phyloP scores from a whole-genome alignment of 2,888 invertebrate species.

The Drosophila anomelani region DNA sequence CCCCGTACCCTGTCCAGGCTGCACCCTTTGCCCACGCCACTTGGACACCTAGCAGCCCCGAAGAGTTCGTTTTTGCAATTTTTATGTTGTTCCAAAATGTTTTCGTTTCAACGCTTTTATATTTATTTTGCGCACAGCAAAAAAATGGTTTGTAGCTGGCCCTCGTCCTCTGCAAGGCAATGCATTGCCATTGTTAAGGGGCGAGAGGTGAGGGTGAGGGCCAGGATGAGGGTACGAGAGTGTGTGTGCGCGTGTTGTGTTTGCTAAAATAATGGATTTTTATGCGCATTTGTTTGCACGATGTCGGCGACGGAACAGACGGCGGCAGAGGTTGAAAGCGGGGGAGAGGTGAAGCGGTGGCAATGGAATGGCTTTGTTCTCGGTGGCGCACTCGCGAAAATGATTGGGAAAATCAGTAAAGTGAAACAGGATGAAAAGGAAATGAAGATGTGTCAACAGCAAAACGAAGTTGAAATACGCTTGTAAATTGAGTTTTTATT shows the following conservation, averaged over 20 bases:
- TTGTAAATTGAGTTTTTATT: not conserved
- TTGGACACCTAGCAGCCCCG: conserved; percentile 2
- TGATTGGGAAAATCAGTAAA: conserved; percentile 57
- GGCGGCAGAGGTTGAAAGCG: conserved; percentile 15
- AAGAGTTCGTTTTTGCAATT: conserved; percentile 60
- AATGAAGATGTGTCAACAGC: not conserved
- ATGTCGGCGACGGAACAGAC: conserved; percentile 38
- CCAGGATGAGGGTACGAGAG: not conserved
- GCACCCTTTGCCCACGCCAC: conserved; percentile 9
- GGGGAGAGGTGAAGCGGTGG: not conserved
- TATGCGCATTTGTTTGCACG: conserved; percentile 67
- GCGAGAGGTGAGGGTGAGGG: not conserved
- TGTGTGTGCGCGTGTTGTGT: conserved; percentile 49
- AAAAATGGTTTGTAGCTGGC: conserved; percentile 46
- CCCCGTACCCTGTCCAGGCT: conserved; percentile 5
- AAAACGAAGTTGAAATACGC: conserved; percentile 2
- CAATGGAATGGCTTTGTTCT: conserved; percentile 49
- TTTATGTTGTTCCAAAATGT: conserved; percentile 78
- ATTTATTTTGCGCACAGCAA: conserved; percentile 63
- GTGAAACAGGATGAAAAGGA: conserved; percentile 40
- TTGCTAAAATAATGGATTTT: conserved; percentile 72
- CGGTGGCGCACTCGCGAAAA: conserved; percentile 46
- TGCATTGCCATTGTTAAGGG: conserved; percentile 42
- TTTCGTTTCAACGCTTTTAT: conserved; percentile 76
- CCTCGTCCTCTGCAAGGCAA: conserved; percentile 11